These are phyloP conservation scores for Grammomys dolichurus DNA, from an alignment of 2,113 vertebrate species.

Conservation along the genomic window DNA sequence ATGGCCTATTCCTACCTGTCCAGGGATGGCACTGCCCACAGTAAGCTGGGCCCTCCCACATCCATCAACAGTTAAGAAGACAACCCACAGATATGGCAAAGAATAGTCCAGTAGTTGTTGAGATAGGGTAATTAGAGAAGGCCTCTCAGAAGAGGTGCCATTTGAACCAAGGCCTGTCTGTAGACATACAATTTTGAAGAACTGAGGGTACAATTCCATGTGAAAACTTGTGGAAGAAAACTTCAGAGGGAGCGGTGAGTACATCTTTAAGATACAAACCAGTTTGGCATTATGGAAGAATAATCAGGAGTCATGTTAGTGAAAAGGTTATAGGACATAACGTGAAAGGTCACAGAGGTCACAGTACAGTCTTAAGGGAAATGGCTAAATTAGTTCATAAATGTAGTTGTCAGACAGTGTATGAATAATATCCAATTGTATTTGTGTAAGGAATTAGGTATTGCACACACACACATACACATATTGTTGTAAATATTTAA, in stretches of 20 bases:
- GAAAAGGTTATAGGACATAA: neutral
- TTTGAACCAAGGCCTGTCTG: slow-evolving; percentile 45
- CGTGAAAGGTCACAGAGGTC: neutral
- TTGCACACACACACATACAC: neutral
- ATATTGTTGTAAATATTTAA: neutral
- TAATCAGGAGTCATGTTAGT: neutral
- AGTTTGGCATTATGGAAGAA: neutral
- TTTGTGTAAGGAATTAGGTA: neutral
- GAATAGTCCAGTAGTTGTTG: neutral
- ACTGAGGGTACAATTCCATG: neutral
- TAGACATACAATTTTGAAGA: neutral
- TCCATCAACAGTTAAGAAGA: neutral
- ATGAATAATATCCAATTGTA: neutral
- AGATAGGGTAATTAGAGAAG: neutral
- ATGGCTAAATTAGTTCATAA: slow-evolving; percentile 20
- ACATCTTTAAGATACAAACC: neutral
- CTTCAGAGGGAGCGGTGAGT: neutral
- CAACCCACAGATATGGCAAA: neutral
- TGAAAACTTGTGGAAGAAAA: neutral
- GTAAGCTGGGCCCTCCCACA: neutral
- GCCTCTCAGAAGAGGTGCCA: neutral
- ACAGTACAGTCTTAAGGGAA: neutral
- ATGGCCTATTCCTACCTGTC: no score
- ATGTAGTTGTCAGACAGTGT: neutral
- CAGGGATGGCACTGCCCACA: neutral